phyloP scores from a whole-genome alignment of 2,797 vertebrate species.

The Chaetodon trifasciatus region DNA sequence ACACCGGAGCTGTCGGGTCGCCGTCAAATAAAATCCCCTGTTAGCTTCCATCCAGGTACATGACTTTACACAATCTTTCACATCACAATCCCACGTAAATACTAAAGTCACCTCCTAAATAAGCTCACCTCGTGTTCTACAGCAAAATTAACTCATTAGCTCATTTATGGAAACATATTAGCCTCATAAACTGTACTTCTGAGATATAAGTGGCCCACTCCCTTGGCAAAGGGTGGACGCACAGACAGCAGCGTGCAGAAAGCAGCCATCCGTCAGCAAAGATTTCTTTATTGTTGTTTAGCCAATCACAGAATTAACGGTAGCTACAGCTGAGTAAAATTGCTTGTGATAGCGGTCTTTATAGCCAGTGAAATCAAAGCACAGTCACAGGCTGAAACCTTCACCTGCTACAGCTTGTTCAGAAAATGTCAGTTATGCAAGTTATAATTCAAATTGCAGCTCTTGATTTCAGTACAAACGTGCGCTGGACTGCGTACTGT shows the following conservation, averaged over 20 bases:
- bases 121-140: not conserved
- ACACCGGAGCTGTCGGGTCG: slow-evolving; percentile 4
- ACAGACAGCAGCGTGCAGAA: no score
- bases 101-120: not conserved
- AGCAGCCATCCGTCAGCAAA: not conserved
- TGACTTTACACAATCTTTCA: not conserved
- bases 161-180: not conserved
- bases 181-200: no score
- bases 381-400: not conserved
- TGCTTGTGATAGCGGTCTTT: not conserved
- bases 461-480: not conserved
- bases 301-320: not conserved
- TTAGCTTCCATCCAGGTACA: not conserved
- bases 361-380: not conserved
- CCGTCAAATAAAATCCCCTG: not conserved
- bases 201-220: no score
- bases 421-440: not conserved
- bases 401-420: not conserved
- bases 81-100: not conserved
- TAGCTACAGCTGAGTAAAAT: not conserved
- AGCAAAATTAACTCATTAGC: not conserved
- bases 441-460: not conserved
- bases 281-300: not conserved
- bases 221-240: no score
- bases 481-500: not conserved